Percentiles rank a stretch among this genome's conserved stretches.
Evolutionary conservation across 2,113 vertebrate genomes (phyloP).

Genomic region (Microtus ochrogaster): DNA sequence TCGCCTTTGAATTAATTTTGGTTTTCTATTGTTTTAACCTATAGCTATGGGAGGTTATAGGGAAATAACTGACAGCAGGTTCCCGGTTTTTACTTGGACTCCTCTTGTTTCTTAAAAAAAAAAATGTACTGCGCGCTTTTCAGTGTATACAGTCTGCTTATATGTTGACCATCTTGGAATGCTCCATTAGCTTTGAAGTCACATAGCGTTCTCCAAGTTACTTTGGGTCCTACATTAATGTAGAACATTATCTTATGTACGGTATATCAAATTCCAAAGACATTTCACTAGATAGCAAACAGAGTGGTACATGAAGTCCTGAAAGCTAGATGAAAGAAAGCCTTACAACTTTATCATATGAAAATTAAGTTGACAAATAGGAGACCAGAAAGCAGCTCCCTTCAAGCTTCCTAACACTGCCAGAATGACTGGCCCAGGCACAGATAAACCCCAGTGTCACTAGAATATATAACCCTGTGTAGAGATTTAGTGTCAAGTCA

Average conservation of each 20-base stretch:
- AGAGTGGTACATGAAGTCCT: neutral
- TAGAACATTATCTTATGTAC: neutral
- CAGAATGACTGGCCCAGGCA: neutral
- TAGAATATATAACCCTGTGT: neutral
- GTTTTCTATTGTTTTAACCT: slow-evolving; percentile 12
- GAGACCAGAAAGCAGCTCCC: neutral
- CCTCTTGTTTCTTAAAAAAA: neutral
- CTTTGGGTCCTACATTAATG: neutral
- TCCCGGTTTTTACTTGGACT: slow-evolving; percentile 8
- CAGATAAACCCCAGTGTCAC: neutral
- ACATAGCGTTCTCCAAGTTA: neutral
- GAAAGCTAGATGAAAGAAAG: neutral
- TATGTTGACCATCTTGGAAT: neutral
- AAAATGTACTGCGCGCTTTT: neutral
- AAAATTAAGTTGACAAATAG: neutral
- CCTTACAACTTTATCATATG: neutral
- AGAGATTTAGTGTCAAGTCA: neutral
- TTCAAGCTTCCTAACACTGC: neutral
- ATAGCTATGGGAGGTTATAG: neutral
- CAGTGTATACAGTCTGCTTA: neutral
- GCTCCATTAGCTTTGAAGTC: neutral
- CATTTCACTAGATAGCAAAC: neutral
- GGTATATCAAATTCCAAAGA: neutral
- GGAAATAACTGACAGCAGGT: slow-evolving; percentile 19
- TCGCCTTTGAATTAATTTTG: slow-evolving; percentile 31